Conservation (phyloP, 1,140 invertebrate genomes). For the Drosophila equinoxialis region DNA sequence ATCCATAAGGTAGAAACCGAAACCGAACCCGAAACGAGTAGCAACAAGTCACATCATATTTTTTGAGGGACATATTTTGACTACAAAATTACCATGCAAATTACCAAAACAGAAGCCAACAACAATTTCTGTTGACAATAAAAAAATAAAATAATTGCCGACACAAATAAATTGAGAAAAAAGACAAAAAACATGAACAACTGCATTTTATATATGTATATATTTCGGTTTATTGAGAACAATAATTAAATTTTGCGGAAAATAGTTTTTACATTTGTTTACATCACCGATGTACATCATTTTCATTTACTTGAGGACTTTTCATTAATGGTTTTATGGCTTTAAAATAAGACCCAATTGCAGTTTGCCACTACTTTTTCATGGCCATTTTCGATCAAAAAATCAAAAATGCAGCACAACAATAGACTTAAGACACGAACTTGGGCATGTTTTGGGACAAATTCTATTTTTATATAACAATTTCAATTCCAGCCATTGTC, state of each 20-base stretch:
- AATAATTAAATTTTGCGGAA: no score
- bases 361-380: constrained; percentile 67
- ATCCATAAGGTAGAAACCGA: neutral
- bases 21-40: constrained; percentile 21
- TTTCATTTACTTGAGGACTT: no score
- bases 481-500: constrained; percentile 77
- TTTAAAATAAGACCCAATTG: constrained; percentile 43
- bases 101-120: neutral
- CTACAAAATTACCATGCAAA: constrained; percentile 69
- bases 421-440: constrained; percentile 79
- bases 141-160: constrained; percentile 82
- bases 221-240: no score
- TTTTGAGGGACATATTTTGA: constrained; percentile 78
- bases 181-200: constrained; percentile 17
- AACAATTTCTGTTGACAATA: constrained; percentile 63
- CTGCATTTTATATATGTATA: no score
- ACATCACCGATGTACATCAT: no score
- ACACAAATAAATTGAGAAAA: constrained; percentile 74
- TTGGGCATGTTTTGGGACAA: constrained; percentile 80
- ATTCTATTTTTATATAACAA: constrained; percentile 82
- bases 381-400: constrained; percentile 65
- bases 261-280: no score
- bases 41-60: constrained; percentile 68
- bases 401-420: constrained; percentile 37
- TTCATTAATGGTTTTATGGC: no score